A percentile compares a stretch with the other conserved stretches of the same genome.
These are phyloP conservation scores for Tetragnatha montana DNA, from an alignment of 2,888 invertebrate species.

Conservation along the genomic window DNA sequence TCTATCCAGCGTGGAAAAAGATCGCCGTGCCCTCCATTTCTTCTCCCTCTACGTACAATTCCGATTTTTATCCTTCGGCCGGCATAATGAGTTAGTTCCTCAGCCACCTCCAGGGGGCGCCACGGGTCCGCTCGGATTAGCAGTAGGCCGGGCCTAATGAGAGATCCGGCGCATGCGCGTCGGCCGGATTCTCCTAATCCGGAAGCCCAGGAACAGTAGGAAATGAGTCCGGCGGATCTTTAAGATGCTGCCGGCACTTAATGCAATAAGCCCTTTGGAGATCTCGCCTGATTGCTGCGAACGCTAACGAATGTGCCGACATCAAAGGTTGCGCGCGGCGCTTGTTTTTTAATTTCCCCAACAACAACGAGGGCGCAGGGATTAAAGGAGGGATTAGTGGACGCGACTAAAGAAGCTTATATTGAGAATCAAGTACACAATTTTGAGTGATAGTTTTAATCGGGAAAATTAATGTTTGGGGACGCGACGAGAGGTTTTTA, in stretches of 20 bases:
- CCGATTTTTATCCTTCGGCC: slow-evolving; percentile 48
- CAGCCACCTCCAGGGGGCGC: slow-evolving; percentile 42
- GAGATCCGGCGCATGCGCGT: slow-evolving; percentile 25
- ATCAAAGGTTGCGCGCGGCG: not conserved
- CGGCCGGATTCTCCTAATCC: slow-evolving; percentile 42
- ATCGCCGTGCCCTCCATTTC: too few relatives aligned
- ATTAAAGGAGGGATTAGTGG: not conserved
- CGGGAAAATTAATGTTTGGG: not conserved
- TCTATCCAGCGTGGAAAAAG: too few relatives aligned
- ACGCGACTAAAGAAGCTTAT: not conserved
- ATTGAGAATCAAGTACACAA: not conserved
- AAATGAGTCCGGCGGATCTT: slow-evolving; percentile 35
- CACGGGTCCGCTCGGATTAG: slow-evolving; percentile 46
- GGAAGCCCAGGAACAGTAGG: slow-evolving; percentile 38
- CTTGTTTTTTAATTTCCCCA: not conserved
- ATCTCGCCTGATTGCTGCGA: not conserved
- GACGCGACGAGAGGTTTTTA: not conserved
- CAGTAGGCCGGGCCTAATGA: slow-evolving; percentile 52
- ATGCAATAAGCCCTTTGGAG: slow-evolving; percentile 3
- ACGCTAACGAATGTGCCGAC: not conserved
- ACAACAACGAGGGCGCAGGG: not conserved
- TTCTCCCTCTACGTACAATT: too few relatives aligned
- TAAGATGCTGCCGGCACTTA: slow-evolving; percentile 27
- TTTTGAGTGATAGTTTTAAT: not conserved
- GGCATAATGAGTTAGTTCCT: slow-evolving; percentile 66